Conservation (phyloP, 2,797 vertebrate genomes). For the Morelia viridis region DNA sequence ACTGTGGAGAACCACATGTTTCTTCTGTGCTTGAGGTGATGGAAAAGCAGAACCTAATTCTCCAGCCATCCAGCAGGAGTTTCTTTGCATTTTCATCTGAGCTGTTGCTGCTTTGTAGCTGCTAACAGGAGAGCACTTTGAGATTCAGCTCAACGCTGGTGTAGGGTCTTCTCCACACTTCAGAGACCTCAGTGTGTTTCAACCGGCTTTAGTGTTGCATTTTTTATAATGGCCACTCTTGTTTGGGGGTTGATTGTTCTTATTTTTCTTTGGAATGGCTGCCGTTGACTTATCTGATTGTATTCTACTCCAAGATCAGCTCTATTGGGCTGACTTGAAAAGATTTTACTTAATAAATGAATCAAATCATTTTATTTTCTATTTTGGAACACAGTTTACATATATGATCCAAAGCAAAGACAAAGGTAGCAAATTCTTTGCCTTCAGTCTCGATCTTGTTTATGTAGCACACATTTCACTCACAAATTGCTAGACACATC, state of each 20-base stretch:
- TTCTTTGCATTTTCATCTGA: neutral
- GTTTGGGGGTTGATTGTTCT: neutral
- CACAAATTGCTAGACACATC: neutral
- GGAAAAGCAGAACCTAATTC: neutral
- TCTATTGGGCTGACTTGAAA: neutral
- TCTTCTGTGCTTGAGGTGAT: neutral
- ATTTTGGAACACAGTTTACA: neutral
- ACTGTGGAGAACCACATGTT: neutral
- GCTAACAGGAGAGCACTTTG: neutral
- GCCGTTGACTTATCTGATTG: neutral
- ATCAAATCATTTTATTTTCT: neutral
- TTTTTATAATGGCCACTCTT: neutral
- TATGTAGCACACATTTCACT: slow-evolving; percentile 1
- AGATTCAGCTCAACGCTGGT: neutral
- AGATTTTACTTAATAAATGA: neutral
- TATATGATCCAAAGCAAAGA: neutral
- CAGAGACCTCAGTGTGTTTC: neutral
- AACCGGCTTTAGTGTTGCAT: neutral
- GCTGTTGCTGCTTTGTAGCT: neutral
- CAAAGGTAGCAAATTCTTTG: slow-evolving; percentile 10
- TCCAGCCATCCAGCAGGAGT: neutral
- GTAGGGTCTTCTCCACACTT: neutral
- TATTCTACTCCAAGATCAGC: neutral
- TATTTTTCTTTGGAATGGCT: neutral
- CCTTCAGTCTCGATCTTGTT: slow-evolving; percentile 12